Base-by-base conservation (phyloP, 2,113 vertebrate genomes). In the Sturnira hondurensis region DNA sequence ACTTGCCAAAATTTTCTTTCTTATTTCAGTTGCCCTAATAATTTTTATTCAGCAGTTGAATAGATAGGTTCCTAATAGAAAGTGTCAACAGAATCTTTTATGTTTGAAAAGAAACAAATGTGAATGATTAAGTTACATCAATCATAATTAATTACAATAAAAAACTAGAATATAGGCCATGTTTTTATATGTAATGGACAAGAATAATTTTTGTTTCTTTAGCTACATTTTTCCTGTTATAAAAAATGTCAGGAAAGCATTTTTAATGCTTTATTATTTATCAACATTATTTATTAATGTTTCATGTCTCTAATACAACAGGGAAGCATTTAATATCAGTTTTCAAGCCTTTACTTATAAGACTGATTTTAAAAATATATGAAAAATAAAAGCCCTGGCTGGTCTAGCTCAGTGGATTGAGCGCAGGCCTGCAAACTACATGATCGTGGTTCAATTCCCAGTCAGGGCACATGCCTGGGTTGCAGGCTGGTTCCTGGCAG, bases 341-440 rank as follows among this genome's bases (percentile, higher is more conserved):
- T 92, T 96, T 95, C 84, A 83, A 5, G 80, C 92, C 78, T 94
- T 93, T 91, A 19, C 36, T 91, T 92, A 3, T 86, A 41, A 26
- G 8, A 89, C 4, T 87, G 24, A 96, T 97, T 96, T 98, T 73
- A n/a, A n/a, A n/a, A n/a, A n/a, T n/a, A n/a, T n/a, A n/a, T n/a
- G n/a, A n/a, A n/a, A n/a, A n/a, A n/a, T n/a, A n/a, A n/a, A n/a
- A n/a, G n/a, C n/a, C n/a, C n/a, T n/a, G n/a, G n/a, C n/a, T n/a
- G n/a, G n/a, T n/a, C n/a, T n/a, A n/a, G n/a, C n/a, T n/a, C n/a
- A n/a, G n/a, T n/a, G n/a, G n/a, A n/a, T n/a, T n/a, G n/a, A n/a
- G n/a, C n/a, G n/a, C n/a, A n/a, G n/a, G n/a, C n/a, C n/a, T n/a
- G n/a, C n/a, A n/a, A n/a, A n/a, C n/a, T n/a, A n/a, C n/a, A n/a